Evolutionary conservation across 2,797 vertebrate genomes (phyloP), one percentile per base, ranked within the genome.

Genomic region (Sebastes steindachneri): DNA sequence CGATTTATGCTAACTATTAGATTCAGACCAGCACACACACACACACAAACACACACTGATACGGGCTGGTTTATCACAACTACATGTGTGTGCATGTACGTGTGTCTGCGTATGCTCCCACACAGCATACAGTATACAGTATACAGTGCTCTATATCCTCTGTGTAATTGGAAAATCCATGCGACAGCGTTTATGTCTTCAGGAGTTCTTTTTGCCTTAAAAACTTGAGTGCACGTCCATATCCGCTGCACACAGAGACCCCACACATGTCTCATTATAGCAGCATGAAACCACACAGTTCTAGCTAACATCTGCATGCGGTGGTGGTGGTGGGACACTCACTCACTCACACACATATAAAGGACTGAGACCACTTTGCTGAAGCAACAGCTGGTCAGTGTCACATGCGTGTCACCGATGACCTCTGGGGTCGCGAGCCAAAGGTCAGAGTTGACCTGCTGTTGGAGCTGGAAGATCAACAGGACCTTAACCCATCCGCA

Each of bases 191-290:
- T 26, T 11, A 69, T 28, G 73, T 68, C n/a, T 26, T 51, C 1
- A 0, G 51, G 28, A 57, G 26, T 48, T 45, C 28, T 68, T 75
- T 29, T 59, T 55, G 28, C 25, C 35, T 83, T 73, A 45, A 55
- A 55, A 75, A 54, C 10, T 12, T 67, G 54, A 67, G 4, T 29
- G 1, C n/a, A n/a, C 12, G 35, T 74, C 45, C 66, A 82, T 51
- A 66, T 51, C 48, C 1, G 0, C 54, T 31, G 45, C 68, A 69
- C 74, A 68, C 45, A 10, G 3, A 72, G 73, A 83, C 79, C 73
- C 45, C 80, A 83, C 84, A 86, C 69, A 59, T 65, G 72, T 79
- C 82, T 85, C 55, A 82, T 84, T 74, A 88, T 62, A 83, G 26
- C 19, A 59, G 1, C 62, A 80, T 9, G 6, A 75, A 72, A 70